Evolutionary conservation across 2,113 vertebrate species (phyloP).

Genomic region (Oxyruncus cristatus): DNA sequence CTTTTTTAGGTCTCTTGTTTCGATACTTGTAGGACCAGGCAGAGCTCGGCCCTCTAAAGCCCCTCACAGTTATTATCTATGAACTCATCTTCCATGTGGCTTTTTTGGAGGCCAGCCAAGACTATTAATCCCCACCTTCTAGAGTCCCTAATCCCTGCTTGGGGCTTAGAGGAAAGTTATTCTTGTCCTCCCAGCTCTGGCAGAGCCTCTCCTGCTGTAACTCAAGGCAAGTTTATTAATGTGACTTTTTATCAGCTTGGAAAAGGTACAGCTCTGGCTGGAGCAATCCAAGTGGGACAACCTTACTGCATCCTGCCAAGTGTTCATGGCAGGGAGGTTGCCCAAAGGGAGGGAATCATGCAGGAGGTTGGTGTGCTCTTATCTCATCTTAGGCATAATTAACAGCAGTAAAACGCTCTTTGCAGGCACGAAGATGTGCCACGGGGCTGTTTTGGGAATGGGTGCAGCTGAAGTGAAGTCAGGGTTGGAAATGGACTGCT

Average conservation of each 20-base stretch:
- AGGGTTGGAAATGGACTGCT: background rate
- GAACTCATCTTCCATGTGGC: conserved; percentile 62
- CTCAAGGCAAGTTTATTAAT: conserved; percentile 22
- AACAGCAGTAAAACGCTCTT: accelerated
- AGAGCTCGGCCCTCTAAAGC: background rate
- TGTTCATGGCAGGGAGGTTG: background rate
- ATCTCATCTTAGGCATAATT: background rate
- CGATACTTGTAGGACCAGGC: background rate
- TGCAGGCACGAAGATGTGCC: background rate
- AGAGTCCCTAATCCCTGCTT: conserved; percentile 45
- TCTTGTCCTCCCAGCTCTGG: conserved; percentile 33
- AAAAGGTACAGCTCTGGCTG: background rate
- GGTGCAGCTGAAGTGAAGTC: background rate
- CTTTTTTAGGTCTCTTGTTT: background rate
- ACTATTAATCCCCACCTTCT: conserved; percentile 57
- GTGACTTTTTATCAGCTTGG: conserved; percentile 38
- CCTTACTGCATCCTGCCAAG: background rate
- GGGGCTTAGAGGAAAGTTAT: conserved; percentile 53
- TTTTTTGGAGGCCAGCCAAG: conserved; percentile 47
- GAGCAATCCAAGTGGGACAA: background rate
- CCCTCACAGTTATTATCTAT: conserved; percentile 41
- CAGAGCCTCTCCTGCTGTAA: background rate
- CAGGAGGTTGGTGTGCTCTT: background rate
- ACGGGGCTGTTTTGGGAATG: accelerated
- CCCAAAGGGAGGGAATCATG: background rate